Evolutionary conservation across 2,888 invertebrate species (phyloP), one percentile per base, ranked within the genome.

Genomic region (Pseudococcus jackbeardsleyi): DNA sequence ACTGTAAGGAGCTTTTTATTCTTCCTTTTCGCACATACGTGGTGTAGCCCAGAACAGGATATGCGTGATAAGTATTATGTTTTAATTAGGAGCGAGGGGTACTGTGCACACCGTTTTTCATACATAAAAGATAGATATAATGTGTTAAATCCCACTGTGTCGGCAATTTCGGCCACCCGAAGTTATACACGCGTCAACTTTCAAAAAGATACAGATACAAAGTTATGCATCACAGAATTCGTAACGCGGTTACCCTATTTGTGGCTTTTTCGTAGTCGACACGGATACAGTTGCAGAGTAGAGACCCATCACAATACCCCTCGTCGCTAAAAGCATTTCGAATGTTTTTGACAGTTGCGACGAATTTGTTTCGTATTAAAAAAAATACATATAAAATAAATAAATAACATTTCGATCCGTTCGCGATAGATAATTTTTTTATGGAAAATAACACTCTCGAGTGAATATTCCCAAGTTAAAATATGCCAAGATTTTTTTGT

Each of bases 311-410:
- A 77, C 22, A 77, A 77, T 39, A 77, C 26, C 77, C 77, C 9
- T 77, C 39, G 33, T 26, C 7, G 22, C 77, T 26, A 77, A 77
- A 77, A 77, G 39, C 39, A 77, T 39, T 77, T 33, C 77, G 39
- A 77, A 77, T 77, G 77, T 77, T 77, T 77, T 39, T 77, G 77
- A 77, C 77, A 77, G 77, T 77, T 39, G 77, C 77, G 39, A 77
- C 77, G 7, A 77, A 77, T 33, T 77, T 17, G 39, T 39, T 77
- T 39, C 39, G 39, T 64, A 64, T 64, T 64, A 9, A 22, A 22
- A 64, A 64, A 64, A 64, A 64, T 22, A 22, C 8, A 59, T 64
- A 64, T 22, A 22, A 19, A 19, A 50, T 17, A 50, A 50, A 50
- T 50, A 50, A 50, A 50, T 50, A 50, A 17, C 50, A 50, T 50